Evolutionary conservation across 2,797 vertebrate species (phyloP).

Genomic region (Pteropus rufus): DNA sequence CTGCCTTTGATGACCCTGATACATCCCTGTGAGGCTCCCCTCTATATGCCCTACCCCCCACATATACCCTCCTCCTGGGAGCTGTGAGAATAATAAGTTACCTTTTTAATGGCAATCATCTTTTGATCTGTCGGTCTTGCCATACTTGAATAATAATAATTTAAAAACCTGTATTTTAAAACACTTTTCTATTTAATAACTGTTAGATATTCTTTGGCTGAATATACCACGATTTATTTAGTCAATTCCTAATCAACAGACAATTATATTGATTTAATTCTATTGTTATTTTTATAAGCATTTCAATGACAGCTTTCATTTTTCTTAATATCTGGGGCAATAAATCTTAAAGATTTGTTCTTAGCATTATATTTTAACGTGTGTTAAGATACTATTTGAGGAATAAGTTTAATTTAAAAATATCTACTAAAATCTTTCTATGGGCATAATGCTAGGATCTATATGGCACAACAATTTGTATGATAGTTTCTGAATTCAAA

Average conservation of each 20-base stretch:
- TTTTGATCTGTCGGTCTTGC: background rate
- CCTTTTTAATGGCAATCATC: background rate
- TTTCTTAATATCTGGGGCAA: background rate
- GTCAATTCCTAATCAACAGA: background rate
- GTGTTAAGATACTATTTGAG: background rate
- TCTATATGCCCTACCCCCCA: background rate
- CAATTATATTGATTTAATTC: constrained; percentile 11
- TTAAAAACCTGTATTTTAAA: background rate
- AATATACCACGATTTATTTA: background rate
- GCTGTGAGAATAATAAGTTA: background rate
- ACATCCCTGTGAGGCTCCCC: background rate
- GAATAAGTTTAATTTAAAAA: background rate
- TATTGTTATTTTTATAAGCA: constrained; percentile 1
- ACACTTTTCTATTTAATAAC: background rate
- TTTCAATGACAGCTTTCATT: background rate
- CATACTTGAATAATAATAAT: background rate
- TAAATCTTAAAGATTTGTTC: background rate
- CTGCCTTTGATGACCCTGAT: background rate
- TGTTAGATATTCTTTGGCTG: background rate
- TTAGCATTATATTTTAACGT: background rate
- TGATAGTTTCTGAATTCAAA: background rate
- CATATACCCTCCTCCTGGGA: background rate
- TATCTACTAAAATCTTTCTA: background rate
- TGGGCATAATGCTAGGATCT: background rate
- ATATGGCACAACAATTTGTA: background rate